Evolutionary conservation across 2,113 vertebrate genomes (phyloP).

Genomic region (Chelonoidis abingdonii): DNA sequence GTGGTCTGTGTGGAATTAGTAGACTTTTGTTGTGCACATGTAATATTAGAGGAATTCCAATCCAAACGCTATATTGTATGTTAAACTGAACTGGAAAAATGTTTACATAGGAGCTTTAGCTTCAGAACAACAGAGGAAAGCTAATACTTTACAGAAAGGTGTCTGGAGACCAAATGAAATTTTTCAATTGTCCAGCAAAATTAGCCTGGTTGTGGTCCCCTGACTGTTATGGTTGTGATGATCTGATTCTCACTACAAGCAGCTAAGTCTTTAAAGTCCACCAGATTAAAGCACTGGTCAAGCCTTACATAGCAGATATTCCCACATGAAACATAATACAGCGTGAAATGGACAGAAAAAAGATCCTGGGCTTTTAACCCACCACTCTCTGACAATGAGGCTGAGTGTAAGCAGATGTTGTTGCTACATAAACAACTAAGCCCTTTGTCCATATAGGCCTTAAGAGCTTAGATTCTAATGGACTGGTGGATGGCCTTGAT

Average conservation of each 20-base stretch:
- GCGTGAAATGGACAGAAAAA: slow-evolving; percentile 69
- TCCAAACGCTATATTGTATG: slow-evolving; percentile 16
- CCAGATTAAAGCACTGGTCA: slow-evolving; percentile 76
- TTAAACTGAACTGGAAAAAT: slow-evolving; percentile 48
- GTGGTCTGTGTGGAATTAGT: slow-evolving; percentile 4
- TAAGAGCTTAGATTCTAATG: slow-evolving; percentile 70
- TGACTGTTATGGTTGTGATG: slow-evolving; percentile 32
- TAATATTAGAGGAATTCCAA: slow-evolving; percentile 29
- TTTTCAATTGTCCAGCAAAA: slow-evolving; percentile 46
- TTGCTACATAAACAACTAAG: slow-evolving; percentile 68
- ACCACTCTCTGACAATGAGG: slow-evolving; percentile 62
- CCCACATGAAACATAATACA: slow-evolving; percentile 62
- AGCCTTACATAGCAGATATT: slow-evolving; percentile 56
- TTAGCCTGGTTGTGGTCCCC: not conserved
- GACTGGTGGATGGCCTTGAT: slow-evolving; percentile 72
- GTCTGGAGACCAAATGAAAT: slow-evolving; percentile 48
- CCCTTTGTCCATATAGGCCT: slow-evolving; percentile 65
- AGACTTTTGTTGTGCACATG: not conserved
- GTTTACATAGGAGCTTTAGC: slow-evolving; percentile 40
- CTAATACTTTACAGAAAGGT: slow-evolving; percentile 59
- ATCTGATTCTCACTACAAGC: slow-evolving; percentile 78
- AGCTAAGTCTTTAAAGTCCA: slow-evolving; percentile 82
- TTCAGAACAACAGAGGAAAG: slow-evolving; percentile 47
- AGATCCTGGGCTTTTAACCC: slow-evolving; percentile 67
- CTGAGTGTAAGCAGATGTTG: slow-evolving; percentile 76